These are phyloP conservation scores for Acromyrmex charruanus DNA, from an alignment of 1,140 invertebrate genomes.

Conservation along the genomic window DNA sequence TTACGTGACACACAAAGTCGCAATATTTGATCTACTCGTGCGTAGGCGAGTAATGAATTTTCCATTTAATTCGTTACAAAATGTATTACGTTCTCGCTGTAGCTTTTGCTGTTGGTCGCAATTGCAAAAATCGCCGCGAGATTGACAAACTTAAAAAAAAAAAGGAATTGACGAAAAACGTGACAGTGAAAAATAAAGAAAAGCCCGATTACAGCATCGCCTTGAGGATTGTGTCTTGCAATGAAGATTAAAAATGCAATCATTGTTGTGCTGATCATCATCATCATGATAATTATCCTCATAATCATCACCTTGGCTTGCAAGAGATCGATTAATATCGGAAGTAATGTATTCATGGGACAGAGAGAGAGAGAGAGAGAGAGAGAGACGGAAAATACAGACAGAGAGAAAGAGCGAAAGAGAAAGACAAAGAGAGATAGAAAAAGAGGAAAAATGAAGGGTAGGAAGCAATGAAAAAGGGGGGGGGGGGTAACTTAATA, in stretches of 20 bases:
- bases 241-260: constrained; percentile 76
- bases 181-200: constrained; percentile 67
- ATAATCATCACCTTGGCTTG: constrained; percentile 56
- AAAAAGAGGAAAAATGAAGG: neutral
- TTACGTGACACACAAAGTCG: neutral
- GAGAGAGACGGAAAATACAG: constrained; percentile 51
- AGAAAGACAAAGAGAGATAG: constrained; percentile 35
- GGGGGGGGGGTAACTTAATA: constrained; percentile 8
- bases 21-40: neutral
- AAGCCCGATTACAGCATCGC: constrained; percentile 54
- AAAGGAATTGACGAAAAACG: neutral
- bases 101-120: neutral
- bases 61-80: neutral
- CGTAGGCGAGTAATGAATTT: neutral
- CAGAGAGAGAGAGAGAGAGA: constrained; percentile 33
- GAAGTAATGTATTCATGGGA: constrained; percentile 67
- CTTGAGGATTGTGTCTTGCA: constrained; percentile 56
- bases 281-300: constrained; percentile 71
- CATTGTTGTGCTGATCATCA: constrained; percentile 75
- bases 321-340: constrained; percentile 71
- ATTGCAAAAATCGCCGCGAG: neutral
- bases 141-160: neutral
- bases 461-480: constrained; percentile 53
- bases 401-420: neutral
- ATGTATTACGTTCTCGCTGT: neutral